Evolutionary conservation across 2,888 invertebrate genomes (phyloP), one percentile per base, ranked within the genome.

Genomic region (Heteropelma amictum): DNA sequence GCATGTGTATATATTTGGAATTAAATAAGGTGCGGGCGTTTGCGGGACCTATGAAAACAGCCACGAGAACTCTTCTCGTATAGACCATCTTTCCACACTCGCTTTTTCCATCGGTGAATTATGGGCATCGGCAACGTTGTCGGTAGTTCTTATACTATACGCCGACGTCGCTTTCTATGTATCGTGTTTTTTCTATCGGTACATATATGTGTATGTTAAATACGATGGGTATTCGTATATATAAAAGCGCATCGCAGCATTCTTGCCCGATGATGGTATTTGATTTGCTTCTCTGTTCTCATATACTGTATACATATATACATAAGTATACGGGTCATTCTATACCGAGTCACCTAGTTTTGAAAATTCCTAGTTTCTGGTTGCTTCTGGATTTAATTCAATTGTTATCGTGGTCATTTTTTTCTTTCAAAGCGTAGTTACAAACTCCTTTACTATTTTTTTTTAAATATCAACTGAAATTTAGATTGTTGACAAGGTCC

Each of bases 11-110:
- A 14, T 33, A 33, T 33, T 6, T 26, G 0, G 26, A 53, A 38
- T 71, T 47, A 21, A 45, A 30, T 45, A 35, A 61, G 47, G 33
- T 19, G 60, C 42, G 58, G 42, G 63, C 56, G 64, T 72, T 72
- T 58, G 64, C 58, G 58, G 28, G 42, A 53, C 65, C 72, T 72
- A 72, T 72, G 72, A 72, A 72, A 72, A 72, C 60, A 72, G 45
- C 21, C 33, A 19, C 51, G 35, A 58, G 17, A 42, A 49, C 38
- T 30, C 26, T 40, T 14, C 17, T 71, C 6, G 38, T 45, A 47
- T n/a, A n/a, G 28, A 47, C 38, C 45, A 72, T 45, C 67, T 61
- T 72, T 72, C 67, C 54, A 61, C 72, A 72, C 60, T 28, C 19
- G 42, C 47, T 53, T 67, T 60, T 35, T 45, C 45, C 60, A 49